Evolutionary conservation across 2,797 vertebrate species (phyloP).

Genomic region (Hybognathus amarus): DNA sequence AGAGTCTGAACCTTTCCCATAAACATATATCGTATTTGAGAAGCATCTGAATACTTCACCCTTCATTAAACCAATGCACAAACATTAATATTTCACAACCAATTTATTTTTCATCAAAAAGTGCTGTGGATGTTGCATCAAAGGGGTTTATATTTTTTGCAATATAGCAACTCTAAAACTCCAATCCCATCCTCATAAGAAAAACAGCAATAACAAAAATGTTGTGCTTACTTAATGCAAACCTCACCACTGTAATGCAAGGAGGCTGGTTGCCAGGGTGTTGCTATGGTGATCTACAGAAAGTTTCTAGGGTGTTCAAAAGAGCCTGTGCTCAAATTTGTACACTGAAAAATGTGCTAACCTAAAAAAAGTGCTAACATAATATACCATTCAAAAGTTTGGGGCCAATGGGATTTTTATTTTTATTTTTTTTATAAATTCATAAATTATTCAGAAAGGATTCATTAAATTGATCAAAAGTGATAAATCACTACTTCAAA

Average conservation of each 20-base stretch:
- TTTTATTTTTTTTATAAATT: background rate
- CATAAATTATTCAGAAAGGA: background rate
- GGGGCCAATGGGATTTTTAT: background rate
- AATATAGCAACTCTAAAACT: conserved; percentile 26
- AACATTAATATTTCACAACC: conserved; percentile 46
- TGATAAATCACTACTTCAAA: background rate
- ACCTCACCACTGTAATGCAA: background rate
- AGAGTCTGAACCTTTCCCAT: background rate
- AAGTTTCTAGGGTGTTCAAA: background rate
- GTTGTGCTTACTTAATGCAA: conserved; percentile 4
- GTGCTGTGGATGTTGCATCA: conserved; percentile 25
- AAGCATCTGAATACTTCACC: conserved; percentile 7
- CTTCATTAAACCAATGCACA: conserved; percentile 25
- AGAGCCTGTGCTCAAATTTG: background rate
- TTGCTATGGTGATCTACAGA: background rate
- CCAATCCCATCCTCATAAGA: conserved; percentile 32
- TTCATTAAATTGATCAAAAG: background rate
- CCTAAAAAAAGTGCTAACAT: background rate
- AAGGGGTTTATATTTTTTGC: conserved; percentile 8
- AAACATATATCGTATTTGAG: background rate
- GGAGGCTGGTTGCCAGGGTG: background rate
- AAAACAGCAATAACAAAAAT: too few species aligned
- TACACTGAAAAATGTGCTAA: background rate
- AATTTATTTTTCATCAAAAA: conserved; percentile 28
- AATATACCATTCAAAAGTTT: background rate